A percentile compares a stretch with the other conserved stretches of the same genome.
These are phyloP conservation scores for Sphaerodactylus townsendi DNA, from an alignment of 2,113 vertebrate species.

Conservation along the genomic window DNA sequence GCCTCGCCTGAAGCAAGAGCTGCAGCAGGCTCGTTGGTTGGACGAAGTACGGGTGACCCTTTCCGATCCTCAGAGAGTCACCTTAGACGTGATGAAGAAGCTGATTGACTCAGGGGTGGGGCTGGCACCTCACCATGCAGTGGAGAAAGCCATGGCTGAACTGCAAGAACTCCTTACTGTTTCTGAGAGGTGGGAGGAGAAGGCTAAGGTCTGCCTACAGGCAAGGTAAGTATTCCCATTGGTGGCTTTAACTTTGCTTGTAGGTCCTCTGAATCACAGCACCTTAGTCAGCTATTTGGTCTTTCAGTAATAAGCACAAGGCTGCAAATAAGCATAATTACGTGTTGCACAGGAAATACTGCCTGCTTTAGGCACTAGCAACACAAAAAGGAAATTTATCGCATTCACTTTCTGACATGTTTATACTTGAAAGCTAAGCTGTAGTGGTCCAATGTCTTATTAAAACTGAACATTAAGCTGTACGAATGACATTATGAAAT, in stretches of 20 bases:
- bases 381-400: not conserved
- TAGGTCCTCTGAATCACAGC: not conserved
- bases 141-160: slow-evolving; percentile 98
- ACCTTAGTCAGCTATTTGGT: not conserved
- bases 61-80: slow-evolving; percentile 91
- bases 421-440: not conserved
- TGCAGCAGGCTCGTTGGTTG: slow-evolving; percentile 97
- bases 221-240: slow-evolving; percentile 83
- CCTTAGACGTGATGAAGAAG: slow-evolving; percentile 95
- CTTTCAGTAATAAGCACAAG: not conserved
- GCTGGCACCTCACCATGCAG: slow-evolving; percentile 93
- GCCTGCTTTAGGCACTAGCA: accelerated
- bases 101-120: slow-evolving; percentile 96
- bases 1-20: slow-evolving; percentile 90
- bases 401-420: not conserved
- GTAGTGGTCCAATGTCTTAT: accelerated
- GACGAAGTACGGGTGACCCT: slow-evolving; percentile 94
- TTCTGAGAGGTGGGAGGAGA: slow-evolving; percentile 97
- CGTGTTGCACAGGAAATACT: slow-evolving; percentile 4
- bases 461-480: accelerated
- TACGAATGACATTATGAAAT: not conserved
- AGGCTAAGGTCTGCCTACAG: slow-evolving; percentile 92
- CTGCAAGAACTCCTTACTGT: slow-evolving; percentile 96
- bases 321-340: not conserved
- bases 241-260: not conserved